Evolutionary conservation across 30 jellyfish, hydroid and myxozoan genomes (phyloP).

Genomic region (Turritopsis rubra): DNA sequence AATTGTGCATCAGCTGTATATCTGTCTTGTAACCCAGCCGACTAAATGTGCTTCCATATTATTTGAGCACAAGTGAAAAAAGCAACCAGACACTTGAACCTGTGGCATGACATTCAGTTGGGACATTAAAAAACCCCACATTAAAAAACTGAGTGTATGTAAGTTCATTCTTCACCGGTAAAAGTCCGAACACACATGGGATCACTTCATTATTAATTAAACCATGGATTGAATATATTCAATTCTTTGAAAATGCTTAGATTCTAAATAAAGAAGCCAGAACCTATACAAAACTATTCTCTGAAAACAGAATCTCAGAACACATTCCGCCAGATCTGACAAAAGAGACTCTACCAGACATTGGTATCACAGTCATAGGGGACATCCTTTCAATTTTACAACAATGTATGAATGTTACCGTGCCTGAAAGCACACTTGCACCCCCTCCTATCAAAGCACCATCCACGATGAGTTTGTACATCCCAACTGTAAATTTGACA

Average conservation of each 20-base stretch:
- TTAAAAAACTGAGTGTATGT: background rate
- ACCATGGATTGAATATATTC: background rate
- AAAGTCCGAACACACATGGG: background rate
- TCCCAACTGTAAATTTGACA: constrained; percentile 11
- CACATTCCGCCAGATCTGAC: background rate
- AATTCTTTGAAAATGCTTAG: background rate
- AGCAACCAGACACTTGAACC: constrained; percentile 16
- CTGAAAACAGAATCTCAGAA: background rate
- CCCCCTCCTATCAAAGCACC: constrained; percentile 11
- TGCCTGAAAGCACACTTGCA: background rate
- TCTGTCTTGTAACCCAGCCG: constrained; percentile 13
- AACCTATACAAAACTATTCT: constrained; percentile 1
- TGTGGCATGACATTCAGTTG: constrained; percentile 11
- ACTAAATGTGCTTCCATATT: constrained; percentile 19
- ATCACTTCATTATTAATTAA: background rate
- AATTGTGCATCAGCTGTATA: constrained; percentile 31
- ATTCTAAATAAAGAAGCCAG: background rate
- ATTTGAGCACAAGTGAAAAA: constrained; percentile 22
- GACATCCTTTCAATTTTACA: constrained; percentile 3
- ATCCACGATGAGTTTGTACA: constrained; percentile 15
- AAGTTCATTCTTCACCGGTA: background rate
- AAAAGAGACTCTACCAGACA: background rate
- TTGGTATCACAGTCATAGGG: constrained; percentile 13
- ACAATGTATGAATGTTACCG: background rate
- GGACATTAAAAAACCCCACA: background rate